Base-by-base conservation (phyloP, 1,140 invertebrate species). In the Apis florea region DNA sequence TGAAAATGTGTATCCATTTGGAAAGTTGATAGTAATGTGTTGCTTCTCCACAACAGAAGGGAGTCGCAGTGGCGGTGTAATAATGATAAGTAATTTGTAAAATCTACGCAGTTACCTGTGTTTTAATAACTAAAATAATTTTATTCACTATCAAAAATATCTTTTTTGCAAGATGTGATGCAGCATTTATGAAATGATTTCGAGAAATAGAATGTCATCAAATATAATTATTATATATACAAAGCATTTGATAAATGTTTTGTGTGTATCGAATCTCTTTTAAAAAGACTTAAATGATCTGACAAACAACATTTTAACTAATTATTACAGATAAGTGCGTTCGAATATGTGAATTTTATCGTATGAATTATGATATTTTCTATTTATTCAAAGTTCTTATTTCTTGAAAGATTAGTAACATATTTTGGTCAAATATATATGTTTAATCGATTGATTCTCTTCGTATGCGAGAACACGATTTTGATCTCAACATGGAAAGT, bases 401-500 rank as follows among this genome's bases (percentile, higher is more conserved):
- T 54, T 19, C 15, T 66, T 40, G 31, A 40, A 40, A 40, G 17
- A 19, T 66, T 59, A 72, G 40, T 53, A 64, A 59, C 51, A 47
- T 5, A 71, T 54, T 11, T 69, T 26, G 64, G 59, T 85, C 70
- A 66, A 80, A 70, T 40, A 40, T 5, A 40, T 40, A 40, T 72
- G 40, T 66, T 78, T n/a, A 24, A 85, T 75, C 74, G 63, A 82
- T 78, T 17, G 26, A 71, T n/a, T 73, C 21, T 56, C 26, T 59
- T 31, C 51, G 68, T n/a, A 73, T 73, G 70, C 54, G 70, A 21
- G 40, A 47, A 59, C 70, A 49, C 40, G 53, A 56, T 84, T 73
- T 70, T 86, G 85, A 87, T 86, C 84, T 86, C 85, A 81, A 40
- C 21, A 53, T n/a, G n/a, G 66, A 21, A 19, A 26, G 53, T 64